phyloP scores from a whole-genome alignment of 2,113 vertebrate genomes.

The Lycaon pictus region DNA sequence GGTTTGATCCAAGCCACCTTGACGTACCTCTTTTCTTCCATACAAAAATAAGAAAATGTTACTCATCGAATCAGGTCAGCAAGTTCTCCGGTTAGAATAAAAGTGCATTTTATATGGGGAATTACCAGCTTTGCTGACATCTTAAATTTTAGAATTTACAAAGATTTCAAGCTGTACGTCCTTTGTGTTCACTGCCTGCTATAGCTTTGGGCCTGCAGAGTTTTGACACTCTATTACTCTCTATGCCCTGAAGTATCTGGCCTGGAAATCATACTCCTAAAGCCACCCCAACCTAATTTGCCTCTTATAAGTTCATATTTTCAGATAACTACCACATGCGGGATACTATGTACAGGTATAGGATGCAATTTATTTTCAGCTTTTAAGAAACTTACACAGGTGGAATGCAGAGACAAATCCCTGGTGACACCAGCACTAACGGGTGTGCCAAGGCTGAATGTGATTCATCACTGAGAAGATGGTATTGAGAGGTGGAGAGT shows the following conservation, averaged over 20 bases:
- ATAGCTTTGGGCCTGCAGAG: rapidly evolving
- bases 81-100: background rate
- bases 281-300: background rate
- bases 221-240: background rate
- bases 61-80: background rate
- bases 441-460: background rate
- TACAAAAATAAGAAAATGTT: background rate
- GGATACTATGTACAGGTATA: rapidly evolving
- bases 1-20: rapidly evolving
- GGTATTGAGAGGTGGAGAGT: rapidly evolving
- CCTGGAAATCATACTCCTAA: background rate
- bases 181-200: rapidly evolving
- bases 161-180: rapidly evolving
- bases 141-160: too few relatives aligned
- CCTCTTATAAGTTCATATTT: too few relatives aligned
- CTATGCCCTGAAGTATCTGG: rapidly evolving
- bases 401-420: background rate
- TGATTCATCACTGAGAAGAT: rapidly evolving
- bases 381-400: rapidly evolving
- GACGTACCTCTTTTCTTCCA: background rate
- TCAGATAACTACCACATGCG: too few relatives aligned
- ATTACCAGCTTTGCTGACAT: background rate
- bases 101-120: background rate
- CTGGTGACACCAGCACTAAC: background rate
- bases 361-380: background rate